These are phyloP conservation scores for Lamprotornis superbus DNA, from an alignment of 2,113 vertebrate genomes.

Conservation along the genomic window DNA sequence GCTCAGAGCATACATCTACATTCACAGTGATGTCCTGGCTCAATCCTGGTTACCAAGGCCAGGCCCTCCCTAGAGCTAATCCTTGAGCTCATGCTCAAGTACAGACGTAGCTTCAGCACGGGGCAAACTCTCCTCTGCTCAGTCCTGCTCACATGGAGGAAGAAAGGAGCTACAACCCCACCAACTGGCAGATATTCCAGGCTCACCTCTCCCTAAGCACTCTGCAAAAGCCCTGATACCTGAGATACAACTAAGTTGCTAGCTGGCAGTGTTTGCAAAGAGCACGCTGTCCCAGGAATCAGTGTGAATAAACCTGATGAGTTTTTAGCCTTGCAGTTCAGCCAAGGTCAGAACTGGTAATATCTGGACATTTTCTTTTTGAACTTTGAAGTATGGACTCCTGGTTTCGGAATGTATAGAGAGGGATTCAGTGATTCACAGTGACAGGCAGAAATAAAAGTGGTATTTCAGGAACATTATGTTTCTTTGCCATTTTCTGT, in stretches of 20 bases:
- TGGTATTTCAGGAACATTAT: background rate
- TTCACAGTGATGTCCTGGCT: background rate
- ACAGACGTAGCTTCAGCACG: background rate
- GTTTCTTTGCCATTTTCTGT: background rate
- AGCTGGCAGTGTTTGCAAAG: background rate
- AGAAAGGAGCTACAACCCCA: background rate
- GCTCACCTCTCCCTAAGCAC: background rate
- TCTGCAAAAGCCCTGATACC: background rate
- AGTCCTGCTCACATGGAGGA: background rate
- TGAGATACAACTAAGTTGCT: background rate
- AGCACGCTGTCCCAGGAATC: background rate
- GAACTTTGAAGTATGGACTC: background rate
- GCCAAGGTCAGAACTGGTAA: background rate
- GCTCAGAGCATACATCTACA: accelerated
- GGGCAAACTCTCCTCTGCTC: background rate
- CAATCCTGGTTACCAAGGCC: background rate
- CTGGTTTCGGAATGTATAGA: background rate
- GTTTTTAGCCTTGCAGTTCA: background rate
- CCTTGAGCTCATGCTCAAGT: background rate
- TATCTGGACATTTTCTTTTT: background rate
- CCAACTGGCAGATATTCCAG: background rate
- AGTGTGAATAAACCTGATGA: background rate
- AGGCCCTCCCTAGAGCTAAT: background rate
- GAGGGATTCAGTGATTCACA: background rate
- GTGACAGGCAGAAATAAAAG: background rate